Percentiles rank a stretch among this genome's conserved stretches.
Conservation (phyloP, 2,113 vertebrate genomes). For the Ciconia stormi region DNA sequence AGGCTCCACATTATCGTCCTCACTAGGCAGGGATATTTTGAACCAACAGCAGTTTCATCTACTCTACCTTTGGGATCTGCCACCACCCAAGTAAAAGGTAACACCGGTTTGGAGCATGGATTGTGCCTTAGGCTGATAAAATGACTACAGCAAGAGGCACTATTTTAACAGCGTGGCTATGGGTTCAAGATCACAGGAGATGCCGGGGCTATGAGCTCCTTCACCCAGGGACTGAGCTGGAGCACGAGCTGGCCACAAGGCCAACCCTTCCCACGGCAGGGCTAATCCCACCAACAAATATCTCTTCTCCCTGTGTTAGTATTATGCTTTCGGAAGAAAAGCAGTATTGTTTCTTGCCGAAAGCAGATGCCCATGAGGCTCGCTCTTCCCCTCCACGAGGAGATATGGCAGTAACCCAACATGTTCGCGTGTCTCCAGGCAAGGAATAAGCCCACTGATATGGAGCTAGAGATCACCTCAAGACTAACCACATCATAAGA, state of each 20-base stretch:
- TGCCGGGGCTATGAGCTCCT: background rate
- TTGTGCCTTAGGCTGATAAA: background rate
- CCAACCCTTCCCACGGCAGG: background rate
- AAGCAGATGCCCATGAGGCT: background rate
- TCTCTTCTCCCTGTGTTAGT: background rate
- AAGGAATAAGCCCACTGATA: background rate
- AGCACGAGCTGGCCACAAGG: background rate
- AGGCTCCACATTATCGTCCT: background rate
- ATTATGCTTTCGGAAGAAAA: background rate
- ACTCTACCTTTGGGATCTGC: background rate
- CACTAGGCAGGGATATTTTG: background rate
- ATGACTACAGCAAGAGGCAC: background rate
- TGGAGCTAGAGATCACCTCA: background rate
- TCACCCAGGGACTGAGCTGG: background rate
- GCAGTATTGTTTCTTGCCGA: background rate
- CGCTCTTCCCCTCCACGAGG: background rate
- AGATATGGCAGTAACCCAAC: background rate
- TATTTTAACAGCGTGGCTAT: rapidly evolving
- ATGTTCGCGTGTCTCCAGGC: background rate
- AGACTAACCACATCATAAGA: background rate
- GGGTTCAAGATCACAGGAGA: background rate
- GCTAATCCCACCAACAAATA: background rate
- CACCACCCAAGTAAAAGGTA: background rate
- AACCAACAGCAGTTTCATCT: background rate
- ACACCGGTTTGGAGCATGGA: rapidly evolving